Base-by-base conservation (phyloP, 64 coral and sea anemone genomes). In the Montipora efflorescens region DNA sequence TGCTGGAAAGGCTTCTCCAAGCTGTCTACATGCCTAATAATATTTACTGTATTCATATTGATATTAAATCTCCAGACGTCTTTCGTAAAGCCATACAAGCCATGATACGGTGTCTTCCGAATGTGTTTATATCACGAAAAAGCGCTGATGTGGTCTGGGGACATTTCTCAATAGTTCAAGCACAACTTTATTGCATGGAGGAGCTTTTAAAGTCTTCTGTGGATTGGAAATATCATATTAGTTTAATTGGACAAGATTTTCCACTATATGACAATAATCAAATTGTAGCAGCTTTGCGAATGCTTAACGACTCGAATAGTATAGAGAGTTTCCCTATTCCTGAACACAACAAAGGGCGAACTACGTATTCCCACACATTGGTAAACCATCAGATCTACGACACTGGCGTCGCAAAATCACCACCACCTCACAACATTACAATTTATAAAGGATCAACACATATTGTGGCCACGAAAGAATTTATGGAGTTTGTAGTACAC, bases 11-110 rank as follows among this genome's bases (percentile, higher is more conserved):
- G 50, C 15, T 90, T 50, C 59, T 90, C 4, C 88, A 50, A 48
- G 76, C 74, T 78, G 36, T 90, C 66, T 90, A 90, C 66, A 78
- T 78, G 88, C 88, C 88, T 13, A 73, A 90, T n/a, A 90, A 90
- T 22, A 21, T 79, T 78, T 90, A 79, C 36, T 90, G 88, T 47
- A 80, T 90, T 80, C 88, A 90, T 58, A 80, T 90, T 48, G 88
- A 90, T 57, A 58, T 10, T 76, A 78, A 90, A 80, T 79, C 88
- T 5, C 7, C 71, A 57, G 21, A 78, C 21, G 43, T 57, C 11
- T 89, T 89, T 58, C 59, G 64, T 59, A 50, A 21, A 59, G 76
- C 88, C 23, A 25, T 90, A 45, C 14, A 36, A 12, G 58, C 50
- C 2, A 90, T 80, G 55, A 80, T 80, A 59, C 57, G 44, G 4